Evolutionary conservation across 2,888 invertebrate species (phyloP), one percentile per base, ranked within the genome.

Genomic region (Petrolisthes cinctipes): DNA sequence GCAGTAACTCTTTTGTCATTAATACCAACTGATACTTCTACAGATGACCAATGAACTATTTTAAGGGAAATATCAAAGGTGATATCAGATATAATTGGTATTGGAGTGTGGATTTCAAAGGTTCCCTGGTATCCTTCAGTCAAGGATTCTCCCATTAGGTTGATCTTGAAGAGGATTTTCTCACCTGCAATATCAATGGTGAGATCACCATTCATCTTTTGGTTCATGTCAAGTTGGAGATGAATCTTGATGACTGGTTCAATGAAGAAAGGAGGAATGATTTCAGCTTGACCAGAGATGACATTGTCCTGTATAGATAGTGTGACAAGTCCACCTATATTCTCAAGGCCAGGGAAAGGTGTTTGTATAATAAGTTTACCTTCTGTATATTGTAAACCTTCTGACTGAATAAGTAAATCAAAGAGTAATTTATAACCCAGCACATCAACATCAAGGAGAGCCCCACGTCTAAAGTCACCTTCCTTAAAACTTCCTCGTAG

Each of bases 301-400:
- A 80, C 85, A 6, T 80, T 75, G 53, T 83, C 71, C 17, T 66
- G 23, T 7, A 79, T 85, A 75, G 89, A 85, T 76, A 73, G 54
- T 3, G 87, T 89, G 87, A 89, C 80, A 17, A 83, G 37, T 23
- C 89, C 89, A 57, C 90, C 90, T 53, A 90, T 78, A 5, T 83
- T 84, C 37, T 87, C 82, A 76, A 82, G 84, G 17, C 82, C 83
- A 20, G 68, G 68, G 78, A 89, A 85, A 17, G 85, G 75, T 6
- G 90, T 90, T 23, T 86, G 37, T 11, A 90, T 54, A n/a, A 89
- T 82, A 17, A 90, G 53, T 73, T 90, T 90, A n/a, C 90, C 90
- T 57, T 90, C 89, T 7, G 86, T 79, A 57, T 90, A 87, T 54
- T 53, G 61, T n/a, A 66, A 6, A 6, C 87, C 86, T 37, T 90